phyloP scores from a whole-genome alignment of 2,797 vertebrate species.

The Mormyrus hasselquistii region DNA sequence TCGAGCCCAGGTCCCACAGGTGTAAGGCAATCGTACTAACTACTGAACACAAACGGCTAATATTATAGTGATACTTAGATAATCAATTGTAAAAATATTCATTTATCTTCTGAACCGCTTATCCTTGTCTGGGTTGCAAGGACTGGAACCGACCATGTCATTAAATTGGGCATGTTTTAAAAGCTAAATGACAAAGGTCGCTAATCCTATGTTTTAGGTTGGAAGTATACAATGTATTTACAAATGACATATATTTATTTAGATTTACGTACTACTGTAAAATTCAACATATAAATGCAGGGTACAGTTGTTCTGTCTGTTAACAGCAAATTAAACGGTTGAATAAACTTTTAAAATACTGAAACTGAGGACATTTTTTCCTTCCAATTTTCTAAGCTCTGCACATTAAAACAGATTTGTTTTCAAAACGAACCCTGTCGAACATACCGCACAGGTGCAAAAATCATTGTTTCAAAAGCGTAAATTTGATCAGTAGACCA shows the following conservation, averaged over 20 bases:
- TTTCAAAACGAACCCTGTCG: constrained; percentile 42
- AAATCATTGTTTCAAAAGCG: constrained; percentile 64
- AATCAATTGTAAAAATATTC: background rate
- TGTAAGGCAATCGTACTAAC: background rate
- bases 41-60: background rate
- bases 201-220: background rate
- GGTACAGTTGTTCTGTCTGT: background rate
- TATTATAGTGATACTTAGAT: background rate
- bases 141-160: background rate
- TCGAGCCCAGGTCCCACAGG: background rate
- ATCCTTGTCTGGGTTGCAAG: background rate
- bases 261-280: background rate
- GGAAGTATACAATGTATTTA: background rate
- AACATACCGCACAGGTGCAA: constrained; percentile 71
- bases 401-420: constrained; percentile 45
- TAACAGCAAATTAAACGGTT: constrained; percentile 21
- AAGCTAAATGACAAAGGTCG: background rate
- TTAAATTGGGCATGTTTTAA: background rate
- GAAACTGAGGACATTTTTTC: constrained; percentile 17
- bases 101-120: background rate
- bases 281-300: background rate
- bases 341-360: constrained; percentile 18
- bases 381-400: constrained; percentile 17
- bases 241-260: background rate
- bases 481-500: constrained; percentile 71